Evolutionary conservation across 1,140 invertebrate species (phyloP).

Genomic region (Drosophila ambigua): DNA sequence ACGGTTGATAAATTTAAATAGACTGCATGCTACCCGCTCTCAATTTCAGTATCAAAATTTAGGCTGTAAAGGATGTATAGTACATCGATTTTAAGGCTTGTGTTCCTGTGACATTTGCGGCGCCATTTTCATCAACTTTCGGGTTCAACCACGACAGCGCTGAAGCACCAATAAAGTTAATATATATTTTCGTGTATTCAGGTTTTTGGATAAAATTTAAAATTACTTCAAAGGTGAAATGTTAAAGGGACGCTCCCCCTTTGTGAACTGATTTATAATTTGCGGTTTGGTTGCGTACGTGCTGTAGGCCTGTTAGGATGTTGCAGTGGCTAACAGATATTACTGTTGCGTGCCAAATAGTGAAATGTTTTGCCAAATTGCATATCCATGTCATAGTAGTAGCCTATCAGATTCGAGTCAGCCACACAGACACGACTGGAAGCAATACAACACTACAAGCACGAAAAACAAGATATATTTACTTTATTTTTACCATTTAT

Average conservation of each 20-base stretch:
- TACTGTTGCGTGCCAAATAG: too few relatives aligned
- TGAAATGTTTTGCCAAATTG: too few relatives aligned
- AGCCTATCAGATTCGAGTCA: too few relatives aligned
- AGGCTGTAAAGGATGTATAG: too few relatives aligned
- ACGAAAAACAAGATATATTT: too few relatives aligned
- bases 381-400: too few relatives aligned
- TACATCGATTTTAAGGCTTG: slow-evolving; percentile 3
- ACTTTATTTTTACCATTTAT: too few relatives aligned
- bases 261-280: slow-evolving; percentile 41
- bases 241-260: slow-evolving; percentile 6
- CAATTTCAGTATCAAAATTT: too few relatives aligned
- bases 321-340: too few relatives aligned
- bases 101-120: not conserved
- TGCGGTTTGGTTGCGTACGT: slow-evolving; percentile 33
- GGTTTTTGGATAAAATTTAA: slow-evolving; percentile 30
- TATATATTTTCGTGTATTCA: slow-evolving; percentile 11
- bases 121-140: slow-evolving; percentile 1
- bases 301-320: not conserved
- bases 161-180: slow-evolving; percentile 15
- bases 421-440: too few relatives aligned
- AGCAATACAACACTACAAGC: too few relatives aligned
- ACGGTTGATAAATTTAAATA: slow-evolving; percentile 40
- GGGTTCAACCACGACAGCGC: not conserved
- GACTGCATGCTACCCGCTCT: too few relatives aligned
- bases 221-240: slow-evolving; percentile 38